Base-by-base conservation (phyloP, 2,888 invertebrate genomes). In the Alentia gelatinosa region DNA sequence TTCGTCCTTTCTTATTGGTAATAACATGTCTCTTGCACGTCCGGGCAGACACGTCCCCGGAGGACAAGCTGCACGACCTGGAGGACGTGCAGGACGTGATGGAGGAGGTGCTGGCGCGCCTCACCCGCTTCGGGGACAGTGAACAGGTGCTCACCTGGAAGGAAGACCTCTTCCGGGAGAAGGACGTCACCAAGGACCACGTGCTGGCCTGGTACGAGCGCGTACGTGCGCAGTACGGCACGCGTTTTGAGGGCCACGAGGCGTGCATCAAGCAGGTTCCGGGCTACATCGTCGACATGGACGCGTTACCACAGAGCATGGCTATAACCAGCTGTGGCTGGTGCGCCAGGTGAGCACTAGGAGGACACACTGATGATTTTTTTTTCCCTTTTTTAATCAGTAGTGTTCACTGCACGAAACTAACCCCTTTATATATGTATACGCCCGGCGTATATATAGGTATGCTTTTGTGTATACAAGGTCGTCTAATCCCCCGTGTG, bases 251-350 rank as follows among this genome's bases (percentile, higher is more conserved):
- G 30, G 92, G 92, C 79, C 89, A 90, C 89, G 89, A 90, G 88
- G 90, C 92, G 19, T 92, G 92, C 88, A 84, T 92, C 15, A 92
- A 92, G 56, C 89, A 91, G 30, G 91, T 91, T 42, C 88, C 91
- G n/a, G 63, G 56, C 26, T 92, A 91, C 90, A 50, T 90, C 9
- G 89, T 89, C 23, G 91, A 92, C 74, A 74, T 91, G 35, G 47
- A 68, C 40, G 68, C 88, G n/a, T 75, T 91, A 19, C 92, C 92
- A 9, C 89, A 91, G 56, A 35, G 42, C n/a, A 89, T 83, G 39
- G 79, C 83, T 19, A 84, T 91, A 30, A 63, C 89, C 26, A 91
- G 88, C 63, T 91, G 91, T 33, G 92, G 91, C 90, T 50, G 84
- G 47, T 92, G 92, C 47, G 40, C 91, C 26, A 91, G 91, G 92